Evolutionary conservation across 1,140 invertebrate species (phyloP), one percentile per base, ranked within the genome.

Genomic region (Helicorthomorpha holstii): DNA sequence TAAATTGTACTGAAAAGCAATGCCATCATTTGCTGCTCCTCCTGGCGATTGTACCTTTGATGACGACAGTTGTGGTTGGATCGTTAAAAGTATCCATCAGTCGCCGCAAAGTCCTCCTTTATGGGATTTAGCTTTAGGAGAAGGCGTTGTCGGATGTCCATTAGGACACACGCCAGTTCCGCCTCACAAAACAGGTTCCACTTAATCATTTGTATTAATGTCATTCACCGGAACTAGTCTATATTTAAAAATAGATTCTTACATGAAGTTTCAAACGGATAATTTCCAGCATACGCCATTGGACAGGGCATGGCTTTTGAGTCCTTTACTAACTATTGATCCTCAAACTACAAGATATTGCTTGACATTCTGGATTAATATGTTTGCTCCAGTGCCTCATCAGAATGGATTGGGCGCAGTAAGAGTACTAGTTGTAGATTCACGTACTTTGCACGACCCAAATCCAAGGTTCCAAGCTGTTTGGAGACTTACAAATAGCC

Each of bases 221-320:
- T 22, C 3, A 48, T 51, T 22, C 4, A 10, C 7, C 10, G 7
- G 7, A 46, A 46, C 23, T 7, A 10, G 12, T 46, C 7, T 7
- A 19, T 46, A 46, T 10, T 46, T 46, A 10, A 7, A 46, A 34
- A 48, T 48, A 52, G 51, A 52, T 52, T 49, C 22, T 3, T 52
- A 52, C 24, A 48, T 48, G 43, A 27, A 48, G 19, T 52, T 52
- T 26, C 44, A 52, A 3, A 52, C 51, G 2, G 41, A 52, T 24
- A 3, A 26, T 41, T 47, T 52, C 23, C 43, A 47, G n/a, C 51
- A 52, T 48, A 23, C 49, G 10, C 51, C 51, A 7, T 27, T 52
- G n/a, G 51, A 52, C 26, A 21, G 45, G 4, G 49, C 51, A 7
- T 22, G 51, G 44, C 7, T 52, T 3, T 10, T 52, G 3, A 52